Evolutionary conservation across 1,140 invertebrate species (phyloP).

Genomic region (Drosophila aff.): DNA sequence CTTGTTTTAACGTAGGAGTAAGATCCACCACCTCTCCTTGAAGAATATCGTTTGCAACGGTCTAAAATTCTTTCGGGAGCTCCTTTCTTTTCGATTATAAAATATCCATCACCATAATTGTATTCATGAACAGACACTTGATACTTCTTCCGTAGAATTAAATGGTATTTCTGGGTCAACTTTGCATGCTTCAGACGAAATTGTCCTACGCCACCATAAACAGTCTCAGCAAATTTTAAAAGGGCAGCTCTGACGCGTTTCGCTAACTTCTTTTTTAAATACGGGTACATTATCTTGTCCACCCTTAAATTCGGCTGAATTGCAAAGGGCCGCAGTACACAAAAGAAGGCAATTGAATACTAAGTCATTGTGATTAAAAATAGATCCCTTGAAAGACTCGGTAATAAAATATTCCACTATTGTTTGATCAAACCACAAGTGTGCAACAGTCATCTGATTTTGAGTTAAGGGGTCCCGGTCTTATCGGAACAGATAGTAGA

Average conservation of each 20-base stretch:
- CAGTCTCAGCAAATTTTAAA: conserved; percentile 91
- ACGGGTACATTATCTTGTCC: conserved; percentile 90
- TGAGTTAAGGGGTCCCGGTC: conserved; percentile 92
- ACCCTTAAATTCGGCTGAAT: conserved; percentile 93
- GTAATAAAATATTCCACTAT: conserved; percentile 87
- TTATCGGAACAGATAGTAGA: conserved; percentile 93
- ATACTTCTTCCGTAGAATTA: conserved; percentile 88
- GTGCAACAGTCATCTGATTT: conserved; percentile 92
- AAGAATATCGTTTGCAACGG: conserved; percentile 90
- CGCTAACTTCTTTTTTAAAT: conserved; percentile 87
- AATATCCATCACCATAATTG: conserved; percentile 85
- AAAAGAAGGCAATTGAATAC: conserved; percentile 89
- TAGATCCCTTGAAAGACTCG: conserved; percentile 85
- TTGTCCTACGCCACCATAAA: conserved; percentile 88
- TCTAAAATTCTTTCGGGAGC: conserved; percentile 96
- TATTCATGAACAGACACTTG: conserved; percentile 87
- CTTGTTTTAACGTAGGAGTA: conserved; percentile 67
- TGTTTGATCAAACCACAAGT: conserved; percentile 90
- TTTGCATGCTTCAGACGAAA: conserved; percentile 89
- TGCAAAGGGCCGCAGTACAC: conserved; percentile 91
- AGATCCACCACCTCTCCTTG: conserved; percentile 88
- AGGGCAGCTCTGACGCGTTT: conserved; percentile 93
- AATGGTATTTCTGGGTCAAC: conserved; percentile 93
- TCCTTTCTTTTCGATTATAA: conserved; percentile 94
- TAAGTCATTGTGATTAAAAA: conserved; percentile 86